Evolutionary conservation across 2,113 vertebrate species (phyloP).

Genomic region (Myotis davidii): DNA sequence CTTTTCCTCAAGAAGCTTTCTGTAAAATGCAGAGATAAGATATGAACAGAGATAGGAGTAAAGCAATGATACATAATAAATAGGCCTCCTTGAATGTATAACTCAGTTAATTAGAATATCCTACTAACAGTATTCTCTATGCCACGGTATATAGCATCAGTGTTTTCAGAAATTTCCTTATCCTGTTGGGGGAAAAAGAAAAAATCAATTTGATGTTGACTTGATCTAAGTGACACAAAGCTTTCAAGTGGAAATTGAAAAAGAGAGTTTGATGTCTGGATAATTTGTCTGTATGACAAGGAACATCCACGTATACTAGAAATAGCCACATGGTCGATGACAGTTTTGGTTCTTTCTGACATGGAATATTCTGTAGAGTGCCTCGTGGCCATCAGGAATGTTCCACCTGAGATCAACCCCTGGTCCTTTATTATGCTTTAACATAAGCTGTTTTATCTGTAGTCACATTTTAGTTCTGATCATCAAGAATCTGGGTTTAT

Average conservation of each 20-base stretch:
- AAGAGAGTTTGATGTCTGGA: conserved; percentile 57
- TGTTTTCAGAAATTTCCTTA: background rate
- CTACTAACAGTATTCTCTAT: background rate
- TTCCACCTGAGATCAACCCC: background rate
- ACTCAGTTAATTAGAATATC: background rate
- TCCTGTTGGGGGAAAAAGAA: background rate
- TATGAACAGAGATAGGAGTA: background rate
- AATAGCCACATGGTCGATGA: conserved; percentile 10
- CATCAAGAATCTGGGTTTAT: background rate
- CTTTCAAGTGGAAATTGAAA: conserved; percentile 58
- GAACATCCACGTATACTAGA: background rate
- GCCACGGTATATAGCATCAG: background rate
- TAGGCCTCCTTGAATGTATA: background rate
- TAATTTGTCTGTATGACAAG: conserved; percentile 67
- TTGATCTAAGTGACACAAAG: conserved; percentile 36
- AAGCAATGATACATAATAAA: background rate
- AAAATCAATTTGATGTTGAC: conserved; percentile 53
- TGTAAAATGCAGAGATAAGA: background rate
- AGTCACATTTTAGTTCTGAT: background rate
- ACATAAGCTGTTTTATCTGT: background rate
- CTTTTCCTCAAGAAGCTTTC: background rate
- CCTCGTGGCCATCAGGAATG: background rate
- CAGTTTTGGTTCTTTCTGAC: background rate
- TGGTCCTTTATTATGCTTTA: background rate
- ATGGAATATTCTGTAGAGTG: background rate